Evolutionary conservation across 2,797 vertebrate genomes (phyloP).

Genomic region (Cynodonichthys magdalenae): DNA sequence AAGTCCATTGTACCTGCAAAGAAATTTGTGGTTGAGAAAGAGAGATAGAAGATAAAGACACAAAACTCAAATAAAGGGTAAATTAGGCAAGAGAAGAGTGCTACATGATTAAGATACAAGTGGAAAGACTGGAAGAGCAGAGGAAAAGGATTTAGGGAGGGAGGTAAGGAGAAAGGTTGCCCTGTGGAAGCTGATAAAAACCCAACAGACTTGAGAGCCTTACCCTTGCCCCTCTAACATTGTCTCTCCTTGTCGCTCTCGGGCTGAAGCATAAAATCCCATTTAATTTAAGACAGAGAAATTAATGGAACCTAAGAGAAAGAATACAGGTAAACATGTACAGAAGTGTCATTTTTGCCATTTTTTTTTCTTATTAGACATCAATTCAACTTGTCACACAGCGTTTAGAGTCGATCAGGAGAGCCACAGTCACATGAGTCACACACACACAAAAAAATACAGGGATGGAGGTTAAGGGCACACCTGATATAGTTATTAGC

Average conservation of each 20-base stretch:
- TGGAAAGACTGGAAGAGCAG: conserved; percentile 61
- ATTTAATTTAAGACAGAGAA: conserved; percentile 99
- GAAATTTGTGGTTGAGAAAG: conserved; percentile 92
- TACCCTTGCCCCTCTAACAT: conserved; percentile 98
- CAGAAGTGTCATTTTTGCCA: conserved; percentile 77
- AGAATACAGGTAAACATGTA: conserved; percentile 98
- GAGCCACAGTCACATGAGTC: conserved; percentile 78
- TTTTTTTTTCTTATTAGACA: conserved; percentile 70
- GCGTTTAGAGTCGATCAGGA: conserved; percentile 70
- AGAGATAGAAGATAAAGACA: conserved; percentile 82
- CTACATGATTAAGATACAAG: conserved; percentile 78
- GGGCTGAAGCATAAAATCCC: conserved; percentile 90
- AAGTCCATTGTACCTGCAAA: conserved; percentile 95
- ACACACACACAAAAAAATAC: conserved; percentile 60
- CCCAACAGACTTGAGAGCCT: conserved; percentile 96
- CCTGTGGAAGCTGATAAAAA: conserved; percentile 84
- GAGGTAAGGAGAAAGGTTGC: conserved; percentile 75
- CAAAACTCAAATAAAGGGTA: conserved; percentile 80
- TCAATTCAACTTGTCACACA: conserved; percentile 62
- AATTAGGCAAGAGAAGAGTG: conserved; percentile 82
- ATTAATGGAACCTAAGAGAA: conserved; percentile 99
- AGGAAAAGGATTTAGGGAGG: conserved; percentile 72
- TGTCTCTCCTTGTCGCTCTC: conserved; percentile 89
- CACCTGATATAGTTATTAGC: conserved; percentile 73
- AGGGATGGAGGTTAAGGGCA: conserved; percentile 72